Evolutionary conservation across 1,140 invertebrate species (phyloP).

Genomic region (Eueides isabella): DNA sequence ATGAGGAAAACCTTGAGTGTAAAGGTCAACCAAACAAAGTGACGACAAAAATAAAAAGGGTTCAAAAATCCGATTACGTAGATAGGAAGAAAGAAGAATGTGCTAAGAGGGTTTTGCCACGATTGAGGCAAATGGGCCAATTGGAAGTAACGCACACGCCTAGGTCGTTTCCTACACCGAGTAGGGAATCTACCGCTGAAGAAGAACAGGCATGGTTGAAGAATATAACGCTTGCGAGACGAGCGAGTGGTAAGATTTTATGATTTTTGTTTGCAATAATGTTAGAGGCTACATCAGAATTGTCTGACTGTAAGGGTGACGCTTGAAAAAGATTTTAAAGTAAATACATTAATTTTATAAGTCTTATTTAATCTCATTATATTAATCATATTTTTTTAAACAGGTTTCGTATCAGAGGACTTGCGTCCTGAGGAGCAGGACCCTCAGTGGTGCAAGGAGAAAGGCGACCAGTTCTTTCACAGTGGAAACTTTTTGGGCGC

Average conservation of each 20-base stretch:
- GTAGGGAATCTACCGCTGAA: constrained; percentile 87
- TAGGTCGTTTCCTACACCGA: constrained; percentile 91
- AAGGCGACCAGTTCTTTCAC: constrained; percentile 91
- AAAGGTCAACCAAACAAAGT: constrained; percentile 3
- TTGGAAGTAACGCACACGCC: constrained; percentile 89
- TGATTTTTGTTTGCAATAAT: no score
- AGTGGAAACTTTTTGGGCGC: constrained; percentile 90
- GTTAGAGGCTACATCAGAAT: no score
- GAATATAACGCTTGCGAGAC: constrained; percentile 89
- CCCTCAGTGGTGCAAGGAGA: constrained; percentile 91
- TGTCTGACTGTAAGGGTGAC: no score
- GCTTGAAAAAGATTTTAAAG: no score
- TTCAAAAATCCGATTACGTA: constrained; percentile 66
- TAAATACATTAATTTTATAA: no score
- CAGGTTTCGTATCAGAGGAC: constrained; percentile 87
- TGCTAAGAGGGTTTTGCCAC: constrained; percentile 77
- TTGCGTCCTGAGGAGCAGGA: constrained; percentile 91
- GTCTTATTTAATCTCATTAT: not conserved
- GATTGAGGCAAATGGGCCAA: constrained; percentile 82
- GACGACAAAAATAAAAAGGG: constrained; percentile 38
- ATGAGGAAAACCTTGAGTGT: constrained; percentile 35
- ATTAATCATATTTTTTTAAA: constrained; percentile 19
- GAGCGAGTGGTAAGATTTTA: constrained; percentile 83
- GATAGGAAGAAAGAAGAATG: constrained; percentile 68
- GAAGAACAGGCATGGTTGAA: constrained; percentile 92